Evolutionary conservation across 2,888 invertebrate species (phyloP).

Genomic region (Ophioninae sp.): DNA sequence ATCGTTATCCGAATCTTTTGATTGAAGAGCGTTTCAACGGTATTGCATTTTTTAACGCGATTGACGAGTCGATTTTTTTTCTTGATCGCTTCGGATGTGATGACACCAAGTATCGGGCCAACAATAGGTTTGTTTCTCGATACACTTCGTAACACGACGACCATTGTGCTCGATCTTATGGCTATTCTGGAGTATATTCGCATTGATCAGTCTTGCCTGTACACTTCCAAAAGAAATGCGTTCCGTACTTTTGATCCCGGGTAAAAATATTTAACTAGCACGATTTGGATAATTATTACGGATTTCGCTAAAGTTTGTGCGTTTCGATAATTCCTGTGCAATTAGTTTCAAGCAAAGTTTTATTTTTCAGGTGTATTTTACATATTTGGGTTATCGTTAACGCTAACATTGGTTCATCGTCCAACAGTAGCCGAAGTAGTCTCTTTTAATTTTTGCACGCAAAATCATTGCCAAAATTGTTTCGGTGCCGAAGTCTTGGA

Average conservation of each 20-base stretch:
- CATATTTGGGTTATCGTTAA: neutral
- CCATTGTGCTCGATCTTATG: constrained; percentile 53
- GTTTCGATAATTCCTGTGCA: neutral
- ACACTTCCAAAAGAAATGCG: constrained; percentile 40
- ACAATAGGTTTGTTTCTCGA: constrained; percentile 56
- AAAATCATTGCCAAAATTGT: constrained; percentile 50
- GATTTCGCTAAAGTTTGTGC: neutral
- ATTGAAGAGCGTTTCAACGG: neutral
- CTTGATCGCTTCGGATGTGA: constrained; percentile 56
- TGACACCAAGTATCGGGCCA: constrained; percentile 14
- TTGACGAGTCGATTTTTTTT: constrained; percentile 39
- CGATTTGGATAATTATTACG: neutral
- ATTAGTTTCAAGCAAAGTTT: constrained; percentile 1
- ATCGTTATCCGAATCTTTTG: neutral
- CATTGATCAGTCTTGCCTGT: constrained; percentile 27
- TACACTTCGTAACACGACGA: constrained; percentile 45
- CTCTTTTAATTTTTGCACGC: constrained; percentile 41
- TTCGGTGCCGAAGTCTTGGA: constrained; percentile 12
- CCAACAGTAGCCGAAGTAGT: constrained; percentile 3
- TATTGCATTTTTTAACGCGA: neutral
- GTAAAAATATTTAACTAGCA: constrained; percentile 28
- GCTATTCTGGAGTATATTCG: constrained; percentile 35
- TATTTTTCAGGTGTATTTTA: constrained; percentile 25
- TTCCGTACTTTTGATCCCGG: constrained; percentile 19
- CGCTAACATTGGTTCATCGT: constrained; percentile 12